A percentile compares a stretch with the other conserved stretches of the same genome.
Conservation (phyloP, 2,888 invertebrate species). For the Rutpela maculata region DNA sequence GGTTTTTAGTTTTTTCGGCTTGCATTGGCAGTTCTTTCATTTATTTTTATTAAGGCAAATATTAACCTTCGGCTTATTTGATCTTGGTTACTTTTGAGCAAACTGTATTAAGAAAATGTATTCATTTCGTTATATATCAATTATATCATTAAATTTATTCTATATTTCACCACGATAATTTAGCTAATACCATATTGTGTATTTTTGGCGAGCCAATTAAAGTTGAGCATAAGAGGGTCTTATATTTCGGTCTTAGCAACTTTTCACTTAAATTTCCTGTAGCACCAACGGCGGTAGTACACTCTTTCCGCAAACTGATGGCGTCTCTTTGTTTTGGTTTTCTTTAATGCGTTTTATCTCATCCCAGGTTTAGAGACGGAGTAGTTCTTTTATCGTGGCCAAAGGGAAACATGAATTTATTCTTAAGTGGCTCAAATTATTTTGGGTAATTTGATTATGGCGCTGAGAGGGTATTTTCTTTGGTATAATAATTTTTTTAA, state of each 20-base stretch:
- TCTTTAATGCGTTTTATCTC: conserved; percentile 56
- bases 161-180: conserved; percentile 24
- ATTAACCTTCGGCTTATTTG: no score
- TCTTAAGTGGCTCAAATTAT: conserved; percentile 46
- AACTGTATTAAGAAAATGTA: no score
- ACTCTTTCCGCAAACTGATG: conserved; percentile 68
- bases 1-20: no score
- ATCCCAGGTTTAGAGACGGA: conserved; percentile 15
- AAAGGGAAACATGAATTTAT: conserved; percentile 44
- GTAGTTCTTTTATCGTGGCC: conserved; percentile 24
- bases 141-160: conserved; percentile 11
- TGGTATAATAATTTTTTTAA: neutral
- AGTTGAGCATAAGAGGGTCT: conserved; percentile 52
- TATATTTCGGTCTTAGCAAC: conserved; percentile 64
- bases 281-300: conserved; percentile 63
- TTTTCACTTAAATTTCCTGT: conserved; percentile 72
- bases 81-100: no score
- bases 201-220: conserved; percentile 57
- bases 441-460: conserved; percentile 43
- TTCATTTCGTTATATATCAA: neutral
- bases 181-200: conserved; percentile 41
- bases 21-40: no score
- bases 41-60: no score
- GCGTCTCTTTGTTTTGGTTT: conserved; percentile 70
- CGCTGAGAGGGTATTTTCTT: neutral